Base-by-base conservation (phyloP, 2,797 vertebrate genomes). In the Xenopus petersii region DNA sequence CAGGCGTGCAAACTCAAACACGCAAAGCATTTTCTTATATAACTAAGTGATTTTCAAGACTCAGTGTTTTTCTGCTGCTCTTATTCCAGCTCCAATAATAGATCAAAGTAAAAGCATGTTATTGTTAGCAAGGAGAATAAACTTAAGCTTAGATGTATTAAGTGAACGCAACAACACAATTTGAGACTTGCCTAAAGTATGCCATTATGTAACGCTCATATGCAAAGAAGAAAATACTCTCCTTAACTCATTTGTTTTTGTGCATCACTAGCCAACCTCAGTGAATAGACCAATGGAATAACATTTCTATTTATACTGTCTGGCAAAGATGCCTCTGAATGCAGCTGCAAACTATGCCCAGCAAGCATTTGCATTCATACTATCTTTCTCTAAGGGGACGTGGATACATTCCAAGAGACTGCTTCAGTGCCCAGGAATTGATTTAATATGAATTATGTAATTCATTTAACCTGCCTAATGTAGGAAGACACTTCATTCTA, bases 361-460 rank as follows among this genome's bases (percentile, higher is more conserved):
- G 1, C 2, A 70, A 80, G 70, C 11, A 17, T 80, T 82, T 81
- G 80, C 80, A 81, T 83, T 83, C 82, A 86, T 87, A 70, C 71
- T 68, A 73, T 73, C 26, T 30, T 30, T 30, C 26, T 30, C 26
- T 30, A 69, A 54, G 66, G 79, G 55, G 24, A 75, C 79, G 55
- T 42, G 47, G 66, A 81, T 75, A 30, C 26, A 30, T 30, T 30
- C 2, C 26, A 30, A 83, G 85, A 68, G 8, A 42, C 36, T 4
- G 26, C 26, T 30, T 42, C 5, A 9, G 36, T 1, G 4, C 1
- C 5, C 36, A 42, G 36, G 36, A 42, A 42, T 6, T 42, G 5
- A 5, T 42, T 42, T 6, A 42, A 1, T 42, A 42, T 42, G 36
- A 6, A 9, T 42, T 30, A 30, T 30, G 26, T 30, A 21, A 21